Base-by-base conservation (phyloP, 2,797 vertebrate species). In the Harpagifer antarcticus region DNA sequence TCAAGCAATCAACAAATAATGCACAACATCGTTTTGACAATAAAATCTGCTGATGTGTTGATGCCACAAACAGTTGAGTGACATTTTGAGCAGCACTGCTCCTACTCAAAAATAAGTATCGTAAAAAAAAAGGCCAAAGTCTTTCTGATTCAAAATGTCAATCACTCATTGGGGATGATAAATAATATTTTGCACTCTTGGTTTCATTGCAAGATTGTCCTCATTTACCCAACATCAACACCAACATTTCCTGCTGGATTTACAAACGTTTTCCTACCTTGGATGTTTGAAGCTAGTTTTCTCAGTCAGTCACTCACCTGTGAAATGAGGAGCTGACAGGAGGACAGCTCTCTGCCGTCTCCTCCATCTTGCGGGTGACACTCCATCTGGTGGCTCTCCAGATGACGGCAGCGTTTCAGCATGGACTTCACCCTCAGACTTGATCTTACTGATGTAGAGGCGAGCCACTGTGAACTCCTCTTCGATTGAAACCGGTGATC, bases 291-390 rank as follows among this genome's bases (percentile, higher is more conserved):
- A 45, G 52, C 43, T 33, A 15, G 1, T 55, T 53, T n/a, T 3
- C 61, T 64, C 45, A 17, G 63, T 17, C 17, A 50, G 9, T 43
- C 44, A 4, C 27, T 68, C 85, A 98, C 97, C 94, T 99, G 97
- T 15, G 97, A 97, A 86, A 98, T 96, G 48, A 98, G 96, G 69
- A 99, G 96, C 77, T 98, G 97, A 88, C 97, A 97, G 3, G 97
- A 97, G 2, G 97, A 97, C 71, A 98, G 83, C 88, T 98, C 97
- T 2, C 96, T 92, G 31, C 96, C 95, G 97, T 98, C 92, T 98
- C 97, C 84, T 99, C 97, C 97, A 99, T 97, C 95, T 99, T 99
- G 82, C 96, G 96, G n/a, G 72, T 98, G 96, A 59, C 97, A 98
- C 68, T 99, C 98, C 0, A 94, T 92, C 87, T 98, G 98, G 60